A percentile compares a stretch with the other conserved stretches of the same genome.
Evolutionary conservation across 1,140 invertebrate genomes (phyloP).

Genomic region (Akabosia matsudoensis): DNA sequence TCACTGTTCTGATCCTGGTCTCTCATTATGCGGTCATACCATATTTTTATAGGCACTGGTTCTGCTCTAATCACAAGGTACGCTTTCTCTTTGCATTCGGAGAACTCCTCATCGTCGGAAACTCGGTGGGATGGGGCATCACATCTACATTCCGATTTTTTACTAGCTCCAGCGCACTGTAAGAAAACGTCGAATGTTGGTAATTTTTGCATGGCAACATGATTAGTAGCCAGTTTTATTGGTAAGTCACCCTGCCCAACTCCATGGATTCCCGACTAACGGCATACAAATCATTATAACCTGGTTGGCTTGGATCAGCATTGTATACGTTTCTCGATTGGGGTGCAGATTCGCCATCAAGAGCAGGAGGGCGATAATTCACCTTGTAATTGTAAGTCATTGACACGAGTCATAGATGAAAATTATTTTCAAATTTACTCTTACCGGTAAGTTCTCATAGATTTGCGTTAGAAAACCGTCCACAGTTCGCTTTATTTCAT

Average conservation of each 20-base stretch:
- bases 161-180: background rate
- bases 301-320: conserved; percentile 27
- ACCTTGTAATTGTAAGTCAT: too few relatives aligned
- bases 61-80: background rate
- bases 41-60: background rate
- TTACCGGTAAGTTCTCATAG: too few relatives aligned
- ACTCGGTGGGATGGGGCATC: background rate
- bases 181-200: background rate
- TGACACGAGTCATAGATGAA: too few relatives aligned
- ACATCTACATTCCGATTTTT: background rate
- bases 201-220: background rate
- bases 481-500: too few relatives aligned
- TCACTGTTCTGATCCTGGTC: conserved; percentile 15
- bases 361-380: conserved; percentile 34
- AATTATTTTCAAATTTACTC: too few relatives aligned
- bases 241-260: background rate
- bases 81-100: conserved; percentile 31
- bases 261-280: background rate
- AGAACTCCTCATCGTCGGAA: background rate
- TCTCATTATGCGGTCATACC: conserved; percentile 7
- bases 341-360: conserved; percentile 16
- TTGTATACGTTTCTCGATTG: conserved; percentile 28
- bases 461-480: too few relatives aligned
- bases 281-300: conserved; percentile 2
- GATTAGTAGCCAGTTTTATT: too few relatives aligned